phyloP scores from a whole-genome alignment of 2,888 invertebrate species.

The Pogonocherus hispidulus region DNA sequence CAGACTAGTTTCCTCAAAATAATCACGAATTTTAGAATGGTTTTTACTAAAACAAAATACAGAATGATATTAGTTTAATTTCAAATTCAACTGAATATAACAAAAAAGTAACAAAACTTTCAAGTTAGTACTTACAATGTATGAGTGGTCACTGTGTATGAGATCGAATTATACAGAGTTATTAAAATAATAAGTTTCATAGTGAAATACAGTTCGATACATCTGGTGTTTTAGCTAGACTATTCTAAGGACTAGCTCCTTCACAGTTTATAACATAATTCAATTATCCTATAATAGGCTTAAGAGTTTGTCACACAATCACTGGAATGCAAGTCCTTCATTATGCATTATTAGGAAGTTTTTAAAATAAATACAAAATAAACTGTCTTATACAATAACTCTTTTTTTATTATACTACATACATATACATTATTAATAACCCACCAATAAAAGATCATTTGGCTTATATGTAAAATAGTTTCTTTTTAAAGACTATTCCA shows the following conservation, averaged over 20 bases:
- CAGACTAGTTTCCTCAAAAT: slow-evolving; percentile 74
- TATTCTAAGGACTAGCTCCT: slow-evolving; percentile 59
- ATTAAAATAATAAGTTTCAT: slow-evolving; percentile 56
- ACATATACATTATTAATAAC: too few species aligned
- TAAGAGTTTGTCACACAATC: slow-evolving; percentile 50
- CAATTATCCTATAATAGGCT: slow-evolving; percentile 64
- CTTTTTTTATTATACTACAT: not conserved
- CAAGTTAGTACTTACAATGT: slow-evolving; percentile 57
- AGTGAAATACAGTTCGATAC: slow-evolving; percentile 52
- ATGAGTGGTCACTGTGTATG: slow-evolving; percentile 59
- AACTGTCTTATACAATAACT: slow-evolving; percentile 27
- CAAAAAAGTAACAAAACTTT: not conserved
- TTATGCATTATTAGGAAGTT: slow-evolving; percentile 9
- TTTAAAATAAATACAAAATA: slow-evolving; percentile 4
- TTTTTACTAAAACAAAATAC: slow-evolving; percentile 51
- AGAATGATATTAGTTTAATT: not conserved
- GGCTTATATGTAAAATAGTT: not conserved
- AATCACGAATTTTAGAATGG: slow-evolving; percentile 52
- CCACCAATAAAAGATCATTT: not conserved
- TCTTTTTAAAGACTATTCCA: too few species aligned
- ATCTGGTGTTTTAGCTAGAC: slow-evolving; percentile 52
- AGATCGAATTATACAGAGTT: slow-evolving; percentile 56
- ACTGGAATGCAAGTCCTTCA: slow-evolving; percentile 28
- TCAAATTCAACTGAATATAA: not conserved
- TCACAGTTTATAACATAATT: slow-evolving; percentile 60